These are phyloP conservation scores for Odobenus rosmarus DNA, from an alignment of 2,113 vertebrate species.

Conservation along the genomic window DNA sequence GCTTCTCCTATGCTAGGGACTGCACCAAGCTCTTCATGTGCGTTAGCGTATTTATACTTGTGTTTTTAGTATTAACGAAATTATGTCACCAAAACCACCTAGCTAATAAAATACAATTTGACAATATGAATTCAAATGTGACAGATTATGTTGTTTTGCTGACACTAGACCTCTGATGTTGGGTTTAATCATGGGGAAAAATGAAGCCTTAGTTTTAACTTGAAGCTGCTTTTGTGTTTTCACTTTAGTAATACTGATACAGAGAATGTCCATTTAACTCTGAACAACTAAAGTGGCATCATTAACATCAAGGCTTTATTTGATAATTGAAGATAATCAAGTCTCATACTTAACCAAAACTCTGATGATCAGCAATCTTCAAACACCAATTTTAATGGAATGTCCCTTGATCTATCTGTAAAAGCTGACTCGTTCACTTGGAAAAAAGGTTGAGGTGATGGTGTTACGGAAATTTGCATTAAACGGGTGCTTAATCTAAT, in stretches of 20 bases:
- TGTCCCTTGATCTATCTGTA: background rate
- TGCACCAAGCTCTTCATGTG: background rate
- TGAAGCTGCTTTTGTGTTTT: background rate
- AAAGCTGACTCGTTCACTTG: background rate
- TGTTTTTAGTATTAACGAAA: conserved; percentile 2
- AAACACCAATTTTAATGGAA: background rate
- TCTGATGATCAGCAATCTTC: background rate
- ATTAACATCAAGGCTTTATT: background rate
- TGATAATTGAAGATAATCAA: conserved; percentile 2
- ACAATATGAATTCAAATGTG: background rate
- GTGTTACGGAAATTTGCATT: background rate
- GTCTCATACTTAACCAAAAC: background rate
- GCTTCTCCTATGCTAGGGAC: background rate
- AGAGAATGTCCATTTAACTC: background rate
- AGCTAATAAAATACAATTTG: conserved; percentile 29
- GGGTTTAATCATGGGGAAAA: background rate
- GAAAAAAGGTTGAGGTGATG: background rate
- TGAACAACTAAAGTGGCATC: background rate
- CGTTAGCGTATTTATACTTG: background rate
- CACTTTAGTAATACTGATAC: background rate
- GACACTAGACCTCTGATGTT: conserved; percentile 10
- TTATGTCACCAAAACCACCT: background rate
- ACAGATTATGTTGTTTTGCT: background rate
- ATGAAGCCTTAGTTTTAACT: conserved; percentile 7
- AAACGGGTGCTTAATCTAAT: background rate